Conservation (phyloP, 2,113 vertebrate genomes). For the Pelecanus crispus region DNA sequence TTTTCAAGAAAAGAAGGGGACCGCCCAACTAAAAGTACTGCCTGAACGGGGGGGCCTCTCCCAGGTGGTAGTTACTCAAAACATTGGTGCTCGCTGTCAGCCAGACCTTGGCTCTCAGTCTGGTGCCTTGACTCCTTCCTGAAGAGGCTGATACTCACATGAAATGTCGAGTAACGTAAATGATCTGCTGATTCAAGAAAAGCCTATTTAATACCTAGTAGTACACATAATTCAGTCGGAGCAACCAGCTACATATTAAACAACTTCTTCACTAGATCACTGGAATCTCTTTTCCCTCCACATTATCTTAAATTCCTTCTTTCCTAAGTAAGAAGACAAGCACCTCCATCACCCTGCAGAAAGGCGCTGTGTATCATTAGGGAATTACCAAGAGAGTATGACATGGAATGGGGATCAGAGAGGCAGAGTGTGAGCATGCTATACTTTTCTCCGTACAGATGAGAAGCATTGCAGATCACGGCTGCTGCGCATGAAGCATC, state of each 20-base stretch:
- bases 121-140: not conserved
- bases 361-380: rapidly evolving
- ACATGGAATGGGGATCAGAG: not conserved
- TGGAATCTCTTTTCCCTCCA: not conserved
- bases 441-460: rapidly evolving
- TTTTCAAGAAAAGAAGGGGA: not conserved
- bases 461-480: not conserved
- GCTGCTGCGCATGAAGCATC: not conserved
- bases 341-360: not conserved
- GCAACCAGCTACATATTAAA: not conserved
- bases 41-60: rapidly evolving
- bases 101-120: not conserved
- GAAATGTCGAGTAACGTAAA: not conserved
- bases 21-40: not conserved
- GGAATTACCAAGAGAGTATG: not conserved
- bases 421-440: not conserved
- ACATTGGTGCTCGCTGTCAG: not conserved
- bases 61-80: not conserved
- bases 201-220: not conserved
- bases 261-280: not conserved
- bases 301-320: not conserved
- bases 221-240: not conserved
- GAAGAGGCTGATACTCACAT: rapidly evolving
- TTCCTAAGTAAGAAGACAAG: not conserved
- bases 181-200: not conserved